Percentiles rank a stretch among this genome's conserved stretches.
Evolutionary conservation across 2,888 invertebrate species (phyloP).

Genomic region (Phaonia tiefii): DNA sequence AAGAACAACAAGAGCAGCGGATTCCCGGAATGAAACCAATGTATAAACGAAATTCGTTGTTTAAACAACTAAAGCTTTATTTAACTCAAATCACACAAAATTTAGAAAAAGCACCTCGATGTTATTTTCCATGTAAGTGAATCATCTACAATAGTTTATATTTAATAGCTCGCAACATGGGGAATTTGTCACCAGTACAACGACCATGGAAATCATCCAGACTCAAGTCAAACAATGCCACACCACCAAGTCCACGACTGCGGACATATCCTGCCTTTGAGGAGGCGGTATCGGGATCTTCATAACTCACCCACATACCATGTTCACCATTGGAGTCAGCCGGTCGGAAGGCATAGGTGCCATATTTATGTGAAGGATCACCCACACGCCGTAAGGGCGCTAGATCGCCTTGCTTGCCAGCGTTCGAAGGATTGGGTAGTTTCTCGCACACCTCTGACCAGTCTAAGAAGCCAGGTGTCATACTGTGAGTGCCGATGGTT

Average conservation of each 20-base stretch:
- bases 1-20: too few species aligned
- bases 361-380: slow-evolving; percentile 91
- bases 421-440: slow-evolving; percentile 84
- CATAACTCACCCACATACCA: slow-evolving; percentile 92
- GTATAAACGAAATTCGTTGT: not conserved
- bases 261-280: slow-evolving; percentile 88
- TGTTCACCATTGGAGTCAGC: slow-evolving; percentile 85
- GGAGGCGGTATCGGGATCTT: slow-evolving; percentile 90
- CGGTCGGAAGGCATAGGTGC: slow-evolving; percentile 88
- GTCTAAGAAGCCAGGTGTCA: slow-evolving; percentile 86
- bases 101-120: not conserved
- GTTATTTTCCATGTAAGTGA: not conserved
- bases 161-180: slow-evolving; percentile 89
- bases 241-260: slow-evolving; percentile 88
- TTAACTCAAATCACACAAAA: slow-evolving; percentile 4
- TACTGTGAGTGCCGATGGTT: slow-evolving; percentile 86
- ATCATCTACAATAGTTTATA: slow-evolving; percentile 78
- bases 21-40: not conserved
- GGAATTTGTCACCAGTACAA: slow-evolving; percentile 90
- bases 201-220: slow-evolving; percentile 91
- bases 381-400: slow-evolving; percentile 86
- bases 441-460: slow-evolving; percentile 90
- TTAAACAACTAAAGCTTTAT: slow-evolving; percentile 10
- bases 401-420: slow-evolving; percentile 83
- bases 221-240: slow-evolving; percentile 88